A percentile compares a stretch with the other conserved stretches of the same genome.
These are phyloP conservation scores for Eurystomus gularis DNA, from an alignment of 2,113 vertebrate species.

Conservation along the genomic window DNA sequence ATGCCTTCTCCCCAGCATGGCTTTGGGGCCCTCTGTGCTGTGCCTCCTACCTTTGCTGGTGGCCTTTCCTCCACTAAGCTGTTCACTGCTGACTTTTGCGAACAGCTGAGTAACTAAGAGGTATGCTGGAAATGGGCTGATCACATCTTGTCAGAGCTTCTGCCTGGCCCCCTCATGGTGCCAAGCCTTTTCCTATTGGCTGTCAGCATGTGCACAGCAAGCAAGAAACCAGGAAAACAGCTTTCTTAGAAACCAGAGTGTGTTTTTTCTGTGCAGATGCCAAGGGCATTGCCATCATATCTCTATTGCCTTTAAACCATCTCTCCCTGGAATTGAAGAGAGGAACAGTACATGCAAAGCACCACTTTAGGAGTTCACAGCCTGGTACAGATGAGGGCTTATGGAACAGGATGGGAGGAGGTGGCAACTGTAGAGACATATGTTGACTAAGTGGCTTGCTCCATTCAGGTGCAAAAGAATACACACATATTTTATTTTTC, in stretches of 20 bases:
- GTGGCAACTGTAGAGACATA: neutral
- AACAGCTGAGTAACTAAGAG: neutral
- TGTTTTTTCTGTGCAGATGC: neutral
- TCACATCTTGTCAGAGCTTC: neutral
- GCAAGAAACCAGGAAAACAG: neutral
- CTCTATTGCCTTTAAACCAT: neutral
- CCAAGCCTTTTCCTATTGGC: neutral
- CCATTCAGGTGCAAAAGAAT: neutral
- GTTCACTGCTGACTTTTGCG: neutral
- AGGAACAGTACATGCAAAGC: neutral
- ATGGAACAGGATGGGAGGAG: neutral
- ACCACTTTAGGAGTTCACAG: neutral
- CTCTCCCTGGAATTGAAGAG: neutral
- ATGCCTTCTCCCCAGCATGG: too few relatives aligned
- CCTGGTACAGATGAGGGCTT: neutral
- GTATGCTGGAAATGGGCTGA: neutral
- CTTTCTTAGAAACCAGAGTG: neutral
- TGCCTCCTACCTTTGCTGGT: neutral
- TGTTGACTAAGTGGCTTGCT: neutral
- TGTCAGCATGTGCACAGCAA: neutral
- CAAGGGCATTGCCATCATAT: neutral
- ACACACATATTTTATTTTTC: neutral
- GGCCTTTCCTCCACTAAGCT: neutral
- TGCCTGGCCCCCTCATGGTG: neutral
- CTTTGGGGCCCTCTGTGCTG: fast-evolving